Evolutionary conservation across 2,888 invertebrate species (phyloP), one percentile per base, ranked within the genome.

Genomic region (Xanthorhoe designata): DNA sequence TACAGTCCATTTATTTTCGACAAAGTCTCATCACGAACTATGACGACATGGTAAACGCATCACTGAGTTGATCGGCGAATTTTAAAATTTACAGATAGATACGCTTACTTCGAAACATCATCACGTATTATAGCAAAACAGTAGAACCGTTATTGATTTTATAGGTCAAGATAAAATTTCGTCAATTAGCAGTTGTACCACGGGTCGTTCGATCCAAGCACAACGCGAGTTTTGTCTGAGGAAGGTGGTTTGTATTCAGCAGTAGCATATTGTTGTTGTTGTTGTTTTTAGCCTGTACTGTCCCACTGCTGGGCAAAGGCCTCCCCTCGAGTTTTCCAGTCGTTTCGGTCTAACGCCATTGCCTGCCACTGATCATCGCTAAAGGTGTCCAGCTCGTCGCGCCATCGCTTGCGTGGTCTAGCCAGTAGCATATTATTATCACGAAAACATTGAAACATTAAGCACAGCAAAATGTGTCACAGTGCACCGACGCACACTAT

Each of bases 381-480:
- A n/a, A n/a, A n/a, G n/a, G n/a, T n/a, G n/a, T n/a, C n/a, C n/a
- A n/a, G n/a, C n/a, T n/a, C n/a, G n/a, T n/a, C n/a, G n/a, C n/a
- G n/a, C n/a, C n/a, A n/a, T n/a, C n/a, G n/a, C n/a, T n/a, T n/a
- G n/a, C n/a, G n/a, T n/a, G n/a, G n/a, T n/a, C n/a, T n/a, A n/a
- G n/a, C n/a, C 13, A 42, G 38, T 13, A 42, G 13, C 35, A 38
- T 6, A 35, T 54, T 18, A 18, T 19, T 24, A 50, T 18, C 35
- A 59, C 42, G 4, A 24, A 24, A 24, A 42, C 24, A 52, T 17
- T 38, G 55, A 61, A 55, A 35, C 50, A 55, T 38, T 50, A 29
- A 54, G 47, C 32, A 29, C 42, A 38, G 24, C 17, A 54, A 54
- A 59, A 49, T 56, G 45, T 51, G 61, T 38, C 58, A 61, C 57